phyloP scores from a whole-genome alignment of 2,797 vertebrate species.

The Selene dorsalis region DNA sequence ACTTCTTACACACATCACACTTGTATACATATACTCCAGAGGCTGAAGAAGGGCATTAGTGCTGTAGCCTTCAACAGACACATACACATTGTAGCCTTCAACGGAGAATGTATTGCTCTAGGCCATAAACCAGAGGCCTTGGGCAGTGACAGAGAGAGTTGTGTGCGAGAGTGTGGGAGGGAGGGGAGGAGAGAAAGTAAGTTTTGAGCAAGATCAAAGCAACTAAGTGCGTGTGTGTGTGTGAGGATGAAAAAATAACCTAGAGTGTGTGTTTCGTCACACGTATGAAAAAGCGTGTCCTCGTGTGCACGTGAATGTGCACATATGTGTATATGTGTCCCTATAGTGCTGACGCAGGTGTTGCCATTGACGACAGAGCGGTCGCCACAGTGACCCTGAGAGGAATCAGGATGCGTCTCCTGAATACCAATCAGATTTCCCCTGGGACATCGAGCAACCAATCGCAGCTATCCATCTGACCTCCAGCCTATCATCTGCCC shows the following conservation, averaged over 20 bases:
- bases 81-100: constrained; percentile 71
- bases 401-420: constrained; percentile 58
- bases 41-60: constrained; percentile 51
- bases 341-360: constrained; percentile 74
- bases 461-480: constrained; percentile 55
- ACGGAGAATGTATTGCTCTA: constrained; percentile 66
- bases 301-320: not conserved
- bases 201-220: constrained; percentile 32
- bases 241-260: not conserved
- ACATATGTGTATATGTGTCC: constrained; percentile 27
- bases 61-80: constrained; percentile 68
- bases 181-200: not conserved
- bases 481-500: constrained; percentile 45
- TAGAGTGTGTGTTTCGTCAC: constrained; percentile 7
- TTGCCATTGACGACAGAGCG: constrained; percentile 75
- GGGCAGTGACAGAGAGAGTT: constrained; percentile 59
- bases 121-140: constrained; percentile 75
- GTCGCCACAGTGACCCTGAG: constrained; percentile 76
- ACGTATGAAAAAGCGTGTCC: constrained; percentile 21
- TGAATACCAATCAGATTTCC: constrained; percentile 77
- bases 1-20: constrained; percentile 6
- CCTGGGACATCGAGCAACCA: constrained; percentile 61
- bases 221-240: constrained; percentile 2
- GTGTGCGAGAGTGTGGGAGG: constrained; percentile 22
- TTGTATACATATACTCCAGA: constrained; percentile 17